Conservation (phyloP, 2,113 vertebrate species). For the Zeus faber region DNA sequence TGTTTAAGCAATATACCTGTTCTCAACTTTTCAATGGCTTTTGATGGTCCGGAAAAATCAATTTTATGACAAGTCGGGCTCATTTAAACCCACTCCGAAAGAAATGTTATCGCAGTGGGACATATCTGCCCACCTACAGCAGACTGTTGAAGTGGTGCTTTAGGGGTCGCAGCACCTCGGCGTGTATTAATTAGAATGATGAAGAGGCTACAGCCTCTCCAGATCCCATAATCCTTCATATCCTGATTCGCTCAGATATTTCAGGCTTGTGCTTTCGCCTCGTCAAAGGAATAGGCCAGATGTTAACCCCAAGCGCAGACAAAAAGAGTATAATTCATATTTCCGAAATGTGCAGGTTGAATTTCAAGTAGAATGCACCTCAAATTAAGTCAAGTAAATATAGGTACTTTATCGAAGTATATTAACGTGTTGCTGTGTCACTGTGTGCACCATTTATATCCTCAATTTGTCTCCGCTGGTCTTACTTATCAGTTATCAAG, state of each 20-base stretch:
- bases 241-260: constrained; percentile 30
- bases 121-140: constrained; percentile 30
- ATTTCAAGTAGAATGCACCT: too few relatives aligned
- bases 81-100: constrained; percentile 39
- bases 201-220: constrained; percentile 12
- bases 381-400: too few relatives aligned
- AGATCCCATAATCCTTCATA: constrained; percentile 34
- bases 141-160: constrained; percentile 25
- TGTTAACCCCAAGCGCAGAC: too few relatives aligned
- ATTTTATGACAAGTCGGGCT: constrained; percentile 22
- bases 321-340: too few relatives aligned
- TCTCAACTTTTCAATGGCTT: constrained; percentile 22
- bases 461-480: too few relatives aligned
- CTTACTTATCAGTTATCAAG: too few relatives aligned
- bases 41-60: constrained; percentile 13
- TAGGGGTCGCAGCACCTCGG: constrained; percentile 21
- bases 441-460: too few relatives aligned
- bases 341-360: too few relatives aligned
- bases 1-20: constrained; percentile 22
- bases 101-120: constrained; percentile 1
- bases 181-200: constrained; percentile 49
- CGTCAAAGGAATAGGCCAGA: too few relatives aligned
- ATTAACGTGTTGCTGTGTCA: too few relatives aligned
- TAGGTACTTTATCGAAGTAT: too few relatives aligned
- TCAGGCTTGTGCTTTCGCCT: neutral